Evolutionary conservation across 2,113 vertebrate genomes (phyloP).

Genomic region (Paradisaea rubra): DNA sequence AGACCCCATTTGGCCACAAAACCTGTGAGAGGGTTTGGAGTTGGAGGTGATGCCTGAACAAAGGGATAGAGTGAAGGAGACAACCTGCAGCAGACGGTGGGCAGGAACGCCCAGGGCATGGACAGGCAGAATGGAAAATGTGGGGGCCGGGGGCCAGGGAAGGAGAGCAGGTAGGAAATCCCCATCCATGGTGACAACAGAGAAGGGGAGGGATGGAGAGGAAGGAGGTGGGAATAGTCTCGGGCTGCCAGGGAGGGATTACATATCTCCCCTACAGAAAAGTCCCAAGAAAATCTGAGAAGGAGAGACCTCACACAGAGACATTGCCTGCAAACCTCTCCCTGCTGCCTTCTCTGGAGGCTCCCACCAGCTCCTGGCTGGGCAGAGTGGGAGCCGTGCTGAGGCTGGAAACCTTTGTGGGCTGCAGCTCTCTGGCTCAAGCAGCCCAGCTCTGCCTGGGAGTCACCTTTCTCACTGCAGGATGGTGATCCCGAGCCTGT

Average conservation of each 20-base stretch:
- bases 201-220: not conserved
- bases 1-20: not conserved
- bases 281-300: not conserved
- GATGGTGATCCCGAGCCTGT: not conserved
- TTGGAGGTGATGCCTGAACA: not conserved
- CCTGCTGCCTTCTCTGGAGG: not conserved
- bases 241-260: not conserved
- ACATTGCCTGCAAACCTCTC: not conserved
- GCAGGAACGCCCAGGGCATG: not conserved
- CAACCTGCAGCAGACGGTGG: not conserved
- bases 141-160: not conserved
- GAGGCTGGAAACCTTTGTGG: not conserved
- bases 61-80: not conserved
- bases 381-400: accelerated
- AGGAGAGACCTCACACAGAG: not conserved
- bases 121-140: not conserved
- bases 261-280: not conserved
- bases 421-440: not conserved
- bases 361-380: not conserved
- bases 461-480: not conserved
- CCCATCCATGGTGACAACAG: not conserved
- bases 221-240: not conserved
- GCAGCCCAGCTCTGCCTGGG: not conserved
- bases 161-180: not conserved
- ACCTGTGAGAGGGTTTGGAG: not conserved